A percentile compares a stretch with the other conserved stretches of the same genome.
Conservation (phyloP, 2,888 invertebrate species). For the Tinea pellionella region DNA sequence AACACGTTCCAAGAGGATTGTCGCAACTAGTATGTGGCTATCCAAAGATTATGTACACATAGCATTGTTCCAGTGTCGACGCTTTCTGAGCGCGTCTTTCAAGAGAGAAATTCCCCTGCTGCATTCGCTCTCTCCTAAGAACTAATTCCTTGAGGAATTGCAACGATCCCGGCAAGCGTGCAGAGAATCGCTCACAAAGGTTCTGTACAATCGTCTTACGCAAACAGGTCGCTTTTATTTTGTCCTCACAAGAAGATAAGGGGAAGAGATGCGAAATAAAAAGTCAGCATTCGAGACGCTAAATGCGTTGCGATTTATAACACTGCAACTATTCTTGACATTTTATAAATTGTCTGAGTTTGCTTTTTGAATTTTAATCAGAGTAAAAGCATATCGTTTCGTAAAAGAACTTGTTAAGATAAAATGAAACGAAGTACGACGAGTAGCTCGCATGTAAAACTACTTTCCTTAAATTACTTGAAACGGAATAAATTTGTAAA, state of each 20-base stretch:
- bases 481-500: not conserved
- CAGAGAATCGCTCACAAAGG: conserved; percentile 18
- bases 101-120: conserved; percentile 6
- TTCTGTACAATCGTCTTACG: conserved; percentile 28
- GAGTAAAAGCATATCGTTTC: conserved; percentile 7
- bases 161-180: conserved; percentile 19
- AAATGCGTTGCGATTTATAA: conserved; percentile 11
- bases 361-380: conserved; percentile 14
- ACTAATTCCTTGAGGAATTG: conserved; percentile 29
- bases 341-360: not conserved
- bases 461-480: conserved; percentile 4
- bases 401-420: conserved; percentile 8
- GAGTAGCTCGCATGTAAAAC: not conserved
- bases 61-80: not conserved
- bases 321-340: conserved; percentile 5
- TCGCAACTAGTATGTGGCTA: conserved; percentile 7
- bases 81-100: not conserved
- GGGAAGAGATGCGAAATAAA: not conserved
- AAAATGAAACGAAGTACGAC: not conserved
- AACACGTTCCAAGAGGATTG: not conserved
- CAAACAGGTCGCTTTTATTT: conserved; percentile 28
- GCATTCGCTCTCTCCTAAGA: conserved; percentile 17
- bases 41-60: conserved; percentile 9
- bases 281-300: not conserved
- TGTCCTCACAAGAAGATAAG: conserved; percentile 9